phyloP scores from a whole-genome alignment of 2,797 vertebrate species.

The Notolabrus celidotus region DNA sequence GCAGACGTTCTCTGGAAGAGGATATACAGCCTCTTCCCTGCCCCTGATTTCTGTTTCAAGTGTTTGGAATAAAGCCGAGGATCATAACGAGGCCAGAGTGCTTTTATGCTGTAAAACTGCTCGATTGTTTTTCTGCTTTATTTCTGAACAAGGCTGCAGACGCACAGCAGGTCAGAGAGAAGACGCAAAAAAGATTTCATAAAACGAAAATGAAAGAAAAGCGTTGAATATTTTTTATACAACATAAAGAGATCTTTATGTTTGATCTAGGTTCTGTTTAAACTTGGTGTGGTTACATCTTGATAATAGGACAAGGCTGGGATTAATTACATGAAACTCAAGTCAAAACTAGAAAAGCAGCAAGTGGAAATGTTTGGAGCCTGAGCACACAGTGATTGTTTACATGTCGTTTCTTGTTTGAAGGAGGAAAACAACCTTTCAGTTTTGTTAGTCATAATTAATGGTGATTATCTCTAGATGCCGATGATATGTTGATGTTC shows the following conservation, averaged over 20 bases:
- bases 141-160: conserved; percentile 1
- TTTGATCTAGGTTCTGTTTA: neutral
- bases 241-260: neutral
- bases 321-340: neutral
- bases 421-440: too few relatives aligned
- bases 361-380: too few relatives aligned
- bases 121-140: neutral
- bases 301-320: neutral
- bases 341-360: too few relatives aligned
- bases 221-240: neutral
- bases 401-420: too few relatives aligned
- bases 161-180: neutral
- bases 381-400: too few relatives aligned
- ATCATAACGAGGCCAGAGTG: conserved; percentile 53
- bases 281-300: too few relatives aligned
- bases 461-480: too few relatives aligned
- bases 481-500: too few relatives aligned
- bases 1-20: conserved; percentile 55
- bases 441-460: too few relatives aligned
- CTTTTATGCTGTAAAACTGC: conserved; percentile 43
- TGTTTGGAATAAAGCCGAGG: conserved; percentile 61
- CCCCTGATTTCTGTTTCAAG: conserved; percentile 60
- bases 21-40: conserved; percentile 49
- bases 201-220: neutral
- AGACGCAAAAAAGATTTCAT: neutral